Conservation (phyloP, 2,797 vertebrate species). For the Eulemur mongoz region DNA sequence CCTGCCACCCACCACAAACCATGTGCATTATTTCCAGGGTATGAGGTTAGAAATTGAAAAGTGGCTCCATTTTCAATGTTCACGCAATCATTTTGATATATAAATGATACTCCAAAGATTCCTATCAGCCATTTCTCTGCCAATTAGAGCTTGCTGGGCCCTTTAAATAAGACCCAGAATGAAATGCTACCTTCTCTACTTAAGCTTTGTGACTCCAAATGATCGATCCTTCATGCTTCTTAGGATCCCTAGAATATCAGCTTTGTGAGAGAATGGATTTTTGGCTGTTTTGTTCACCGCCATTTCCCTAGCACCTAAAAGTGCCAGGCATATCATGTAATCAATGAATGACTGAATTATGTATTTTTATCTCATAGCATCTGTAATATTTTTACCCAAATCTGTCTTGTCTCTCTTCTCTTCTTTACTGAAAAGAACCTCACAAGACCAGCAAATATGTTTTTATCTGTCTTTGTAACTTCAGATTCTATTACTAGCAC, state of each 20-base stretch:
- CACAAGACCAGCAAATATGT: neutral
- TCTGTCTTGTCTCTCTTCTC: neutral
- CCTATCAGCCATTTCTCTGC: neutral
- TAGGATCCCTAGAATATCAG: neutral
- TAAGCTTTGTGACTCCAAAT: neutral
- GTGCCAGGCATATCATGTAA: neutral
- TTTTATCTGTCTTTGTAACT: neutral
- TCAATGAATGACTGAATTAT: neutral
- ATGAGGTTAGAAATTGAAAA: neutral
- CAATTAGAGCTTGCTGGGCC: neutral
- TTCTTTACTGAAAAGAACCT: neutral
- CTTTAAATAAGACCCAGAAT: neutral
- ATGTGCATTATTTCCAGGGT: neutral
- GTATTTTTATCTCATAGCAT: neutral
- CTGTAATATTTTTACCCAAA: neutral
- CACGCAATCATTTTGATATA: neutral
- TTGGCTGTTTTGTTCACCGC: neutral
- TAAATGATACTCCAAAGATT: neutral
- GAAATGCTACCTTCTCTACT: neutral
- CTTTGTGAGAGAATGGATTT: neutral
- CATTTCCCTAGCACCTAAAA: neutral
- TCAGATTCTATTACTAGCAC: neutral
- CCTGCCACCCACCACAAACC: neutral
- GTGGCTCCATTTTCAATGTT: neutral
- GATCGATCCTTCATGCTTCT: neutral